Conservation (phyloP, 2,888 invertebrate species). For the Ferrisia virgata region DNA sequence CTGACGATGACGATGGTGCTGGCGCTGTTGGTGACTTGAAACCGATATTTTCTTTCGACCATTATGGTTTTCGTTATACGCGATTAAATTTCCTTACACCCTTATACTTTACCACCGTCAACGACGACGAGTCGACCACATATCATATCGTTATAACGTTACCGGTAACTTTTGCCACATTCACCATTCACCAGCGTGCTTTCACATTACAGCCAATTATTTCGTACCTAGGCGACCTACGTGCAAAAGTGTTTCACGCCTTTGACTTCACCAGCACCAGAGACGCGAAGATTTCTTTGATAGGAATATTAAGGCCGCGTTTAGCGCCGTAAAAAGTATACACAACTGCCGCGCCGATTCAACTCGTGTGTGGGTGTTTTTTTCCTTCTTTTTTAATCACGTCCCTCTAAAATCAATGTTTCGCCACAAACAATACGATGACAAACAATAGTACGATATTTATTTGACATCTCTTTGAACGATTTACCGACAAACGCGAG, state of each 20-base stretch:
- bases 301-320: too few species aligned
- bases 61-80: not conserved
- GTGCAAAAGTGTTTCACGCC: not conserved
- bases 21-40: constrained; percentile 16
- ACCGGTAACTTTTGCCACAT: not conserved
- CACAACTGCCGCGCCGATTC: not conserved
- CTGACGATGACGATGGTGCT: too few species aligned
- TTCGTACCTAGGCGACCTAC: too few species aligned
- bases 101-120: not conserved
- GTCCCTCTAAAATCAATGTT: not conserved
- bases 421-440: not conserved
- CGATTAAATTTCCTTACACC: not conserved
- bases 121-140: not conserved
- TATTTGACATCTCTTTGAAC: not conserved
- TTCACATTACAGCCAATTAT: too few species aligned
- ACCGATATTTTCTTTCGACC: constrained; percentile 29
- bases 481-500: not conserved
- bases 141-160: too few species aligned
- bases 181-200: not conserved
- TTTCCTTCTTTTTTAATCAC: not conserved
- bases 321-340: too few species aligned
- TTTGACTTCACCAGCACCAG: too few species aligned
- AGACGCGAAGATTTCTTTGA: too few species aligned
- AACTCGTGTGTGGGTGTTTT: not conserved
- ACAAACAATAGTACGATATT: not conserved